Conservation (phyloP, 1,140 invertebrate genomes). For the Drosophila nigromelanica region DNA sequence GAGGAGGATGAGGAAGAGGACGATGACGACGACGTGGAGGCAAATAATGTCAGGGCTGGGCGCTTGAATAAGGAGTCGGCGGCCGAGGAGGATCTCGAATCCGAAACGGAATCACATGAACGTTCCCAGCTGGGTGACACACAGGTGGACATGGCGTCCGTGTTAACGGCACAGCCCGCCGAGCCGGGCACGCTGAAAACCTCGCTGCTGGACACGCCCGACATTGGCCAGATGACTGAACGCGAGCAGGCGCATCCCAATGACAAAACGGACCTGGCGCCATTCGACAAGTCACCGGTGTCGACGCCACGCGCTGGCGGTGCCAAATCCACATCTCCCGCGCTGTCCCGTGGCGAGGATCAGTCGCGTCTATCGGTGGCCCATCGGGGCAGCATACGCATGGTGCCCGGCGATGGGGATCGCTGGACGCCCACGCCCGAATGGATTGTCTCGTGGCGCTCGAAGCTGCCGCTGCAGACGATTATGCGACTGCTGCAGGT, state of each 20-base stretch:
- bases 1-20: constrained; percentile 64
- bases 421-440: constrained; percentile 94
- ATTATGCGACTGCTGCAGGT: constrained; percentile 99
- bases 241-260: constrained; percentile 93
- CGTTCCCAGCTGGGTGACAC: constrained; percentile 84
- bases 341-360: constrained; percentile 46
- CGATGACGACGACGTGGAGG: constrained; percentile 33
- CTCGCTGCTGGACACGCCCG: constrained; percentile 94
- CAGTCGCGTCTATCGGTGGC: constrained; percentile 77
- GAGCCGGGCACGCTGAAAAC: constrained; percentile 96
- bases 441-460: constrained; percentile 98
- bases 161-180: constrained; percentile 91
- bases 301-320: constrained; percentile 38
- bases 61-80: constrained; percentile 34
- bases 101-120: constrained; percentile 72
- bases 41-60: constrained; percentile 21
- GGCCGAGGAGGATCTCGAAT: constrained; percentile 57
- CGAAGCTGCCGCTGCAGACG: constrained; percentile 98
- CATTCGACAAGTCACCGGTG: constrained; percentile 52
- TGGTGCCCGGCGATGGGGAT: constrained; percentile 68
- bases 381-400: constrained; percentile 79
- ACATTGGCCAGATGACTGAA: constrained; percentile 95
- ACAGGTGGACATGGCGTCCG: constrained; percentile 91
- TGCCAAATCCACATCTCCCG: constrained; percentile 59
- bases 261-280: constrained; percentile 49